Percentiles rank a stretch among this genome's conserved stretches.
Evolutionary conservation across 2,888 invertebrate species (phyloP).

Genomic region (Bimastos eiseni): DNA sequence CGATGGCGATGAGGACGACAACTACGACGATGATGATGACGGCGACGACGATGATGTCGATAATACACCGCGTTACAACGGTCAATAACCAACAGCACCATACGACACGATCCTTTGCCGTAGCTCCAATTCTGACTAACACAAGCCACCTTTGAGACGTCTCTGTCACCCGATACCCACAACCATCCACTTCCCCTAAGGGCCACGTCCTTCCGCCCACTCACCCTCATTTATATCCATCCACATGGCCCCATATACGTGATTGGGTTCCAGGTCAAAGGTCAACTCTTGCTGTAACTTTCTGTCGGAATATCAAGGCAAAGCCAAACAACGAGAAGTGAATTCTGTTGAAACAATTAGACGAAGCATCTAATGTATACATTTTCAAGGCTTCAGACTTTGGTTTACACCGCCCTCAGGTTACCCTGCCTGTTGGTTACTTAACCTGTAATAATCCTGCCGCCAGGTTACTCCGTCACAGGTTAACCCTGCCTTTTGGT

Average conservation of each 20-base stretch:
- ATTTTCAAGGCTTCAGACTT: too few relatives aligned
- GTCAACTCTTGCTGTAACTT: neutral
- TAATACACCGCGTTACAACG: neutral
- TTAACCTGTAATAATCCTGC: too few relatives aligned
- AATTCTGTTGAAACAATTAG: neutral
- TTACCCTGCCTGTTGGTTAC: too few relatives aligned
- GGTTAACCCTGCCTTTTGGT: too few relatives aligned
- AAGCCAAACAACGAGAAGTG: neutral
- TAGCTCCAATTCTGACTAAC: neutral
- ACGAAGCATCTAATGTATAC: neutral
- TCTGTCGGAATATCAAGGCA: neutral
- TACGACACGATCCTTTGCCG: neutral
- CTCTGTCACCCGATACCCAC: neutral
- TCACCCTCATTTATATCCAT: neutral
- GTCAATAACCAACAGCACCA: too few relatives aligned
- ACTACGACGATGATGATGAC: neutral
- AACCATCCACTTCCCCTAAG: neutral
- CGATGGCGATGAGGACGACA: constrained; percentile 25
- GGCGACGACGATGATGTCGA: neutral
- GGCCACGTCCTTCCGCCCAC: neutral
- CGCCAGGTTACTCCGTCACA: too few relatives aligned
- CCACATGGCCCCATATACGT: neutral
- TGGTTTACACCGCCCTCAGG: too few relatives aligned
- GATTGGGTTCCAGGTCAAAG: neutral
- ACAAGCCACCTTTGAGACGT: neutral